phyloP scores from a whole-genome alignment of 1,140 invertebrate species.

The Leptonema lineaticorne region DNA sequence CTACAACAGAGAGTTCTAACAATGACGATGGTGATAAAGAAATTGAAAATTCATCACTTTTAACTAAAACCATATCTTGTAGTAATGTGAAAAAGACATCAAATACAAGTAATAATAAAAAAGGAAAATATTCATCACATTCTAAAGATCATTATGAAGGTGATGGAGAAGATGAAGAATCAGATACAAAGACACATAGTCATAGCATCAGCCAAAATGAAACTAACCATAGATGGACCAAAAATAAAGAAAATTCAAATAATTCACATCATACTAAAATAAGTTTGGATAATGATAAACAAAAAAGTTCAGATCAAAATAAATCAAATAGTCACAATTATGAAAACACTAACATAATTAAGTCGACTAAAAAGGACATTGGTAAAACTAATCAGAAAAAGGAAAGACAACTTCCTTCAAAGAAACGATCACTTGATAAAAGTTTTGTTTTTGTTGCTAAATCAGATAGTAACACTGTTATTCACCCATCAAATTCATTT shows the following conservation, averaged over 20 bases:
- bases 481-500: background rate
- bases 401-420: slow-evolving; percentile 33
- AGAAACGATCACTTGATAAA: slow-evolving; percentile 39
- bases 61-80: slow-evolving; percentile 23
- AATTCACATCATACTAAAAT: slow-evolving; percentile 19
- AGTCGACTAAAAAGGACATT: slow-evolving; percentile 32
- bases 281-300: slow-evolving; percentile 29
- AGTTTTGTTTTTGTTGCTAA: slow-evolving; percentile 36
- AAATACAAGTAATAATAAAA: slow-evolving; percentile 20
- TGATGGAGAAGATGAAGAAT: slow-evolving; percentile 43
- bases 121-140: slow-evolving; percentile 32
- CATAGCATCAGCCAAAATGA: slow-evolving; percentile 25
- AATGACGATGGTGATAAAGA: slow-evolving; percentile 41
- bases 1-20: slow-evolving; percentile 41
- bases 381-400: slow-evolving; percentile 31
- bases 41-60: slow-evolving; percentile 38
- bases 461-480: slow-evolving; percentile 18
- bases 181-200: slow-evolving; percentile 37
- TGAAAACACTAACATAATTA: slow-evolving; percentile 4
- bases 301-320: slow-evolving; percentile 27
- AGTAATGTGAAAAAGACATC: slow-evolving; percentile 26
- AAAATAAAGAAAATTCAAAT: slow-evolving; percentile 34
- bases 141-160: slow-evolving; percentile 41
- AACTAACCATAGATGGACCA: slow-evolving; percentile 36
- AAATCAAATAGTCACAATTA: slow-evolving; percentile 22